Evolutionary conservation across 2,888 invertebrate genomes (phyloP).

Genomic region (Palloptera scutellata): DNA sequence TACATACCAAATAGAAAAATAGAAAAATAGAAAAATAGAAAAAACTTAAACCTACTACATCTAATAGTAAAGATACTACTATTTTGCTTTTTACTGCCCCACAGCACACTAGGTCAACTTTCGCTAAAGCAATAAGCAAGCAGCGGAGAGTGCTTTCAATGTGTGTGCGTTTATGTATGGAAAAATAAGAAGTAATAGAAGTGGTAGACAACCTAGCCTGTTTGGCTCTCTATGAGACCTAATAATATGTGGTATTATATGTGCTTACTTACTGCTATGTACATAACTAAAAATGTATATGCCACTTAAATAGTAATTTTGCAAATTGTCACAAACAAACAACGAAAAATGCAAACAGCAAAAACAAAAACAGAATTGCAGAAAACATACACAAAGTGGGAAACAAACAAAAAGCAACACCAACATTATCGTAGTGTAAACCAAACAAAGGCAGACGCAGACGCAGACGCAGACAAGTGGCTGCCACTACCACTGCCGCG

Average conservation of each 20-base stretch:
- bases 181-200: constrained; percentile 12
- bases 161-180: neutral
- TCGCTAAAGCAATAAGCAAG: constrained; percentile 59
- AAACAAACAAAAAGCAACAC: constrained; percentile 19
- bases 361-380: too few species aligned
- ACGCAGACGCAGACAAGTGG: constrained; percentile 33
- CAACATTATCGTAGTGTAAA: constrained; percentile 32
- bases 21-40: too few species aligned
- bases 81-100: constrained; percentile 27
- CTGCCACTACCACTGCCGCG: too few species aligned
- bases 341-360: too few species aligned
- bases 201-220: constrained; percentile 22
- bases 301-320: constrained; percentile 24
- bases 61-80: too few species aligned
- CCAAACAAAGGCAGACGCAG: constrained; percentile 43
- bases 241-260: too few species aligned
- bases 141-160: constrained; percentile 19
- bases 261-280: too few species aligned
- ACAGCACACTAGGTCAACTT: constrained; percentile 57
- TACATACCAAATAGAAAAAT: too few species aligned
- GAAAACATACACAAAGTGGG: too few species aligned
- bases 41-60: too few species aligned
- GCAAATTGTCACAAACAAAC: constrained; percentile 17
- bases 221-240: constrained; percentile 7
- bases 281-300: constrained; percentile 7